Evolutionary conservation across 2,113 vertebrate species (phyloP).

Genomic region (Caretta caretta): DNA sequence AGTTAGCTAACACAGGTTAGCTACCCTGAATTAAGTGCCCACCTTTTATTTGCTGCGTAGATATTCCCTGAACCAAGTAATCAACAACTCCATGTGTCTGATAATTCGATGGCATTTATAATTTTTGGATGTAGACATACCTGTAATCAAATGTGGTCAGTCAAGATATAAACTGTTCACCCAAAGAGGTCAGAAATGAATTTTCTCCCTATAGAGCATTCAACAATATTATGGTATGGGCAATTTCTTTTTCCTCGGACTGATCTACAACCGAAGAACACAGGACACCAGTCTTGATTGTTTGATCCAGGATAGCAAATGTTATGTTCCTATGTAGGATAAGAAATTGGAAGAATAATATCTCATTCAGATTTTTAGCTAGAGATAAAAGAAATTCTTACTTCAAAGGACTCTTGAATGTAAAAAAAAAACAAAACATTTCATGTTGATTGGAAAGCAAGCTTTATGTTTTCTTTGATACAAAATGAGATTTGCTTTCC

Average conservation of each 20-base stretch:
- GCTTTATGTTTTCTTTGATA: constrained; percentile 48
- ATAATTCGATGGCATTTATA: neutral
- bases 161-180: neutral
- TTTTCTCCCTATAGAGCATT: neutral
- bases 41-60: neutral
- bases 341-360: constrained; percentile 15
- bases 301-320: constrained; percentile 37
- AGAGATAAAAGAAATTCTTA: neutral
- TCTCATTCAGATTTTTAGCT: constrained; percentile 14
- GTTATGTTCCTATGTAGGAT: constrained; percentile 22
- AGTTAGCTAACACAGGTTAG: neutral
- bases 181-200: neutral
- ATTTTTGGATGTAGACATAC: neutral
- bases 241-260: neutral
- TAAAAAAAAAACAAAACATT: constrained; percentile 4
- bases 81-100: neutral
- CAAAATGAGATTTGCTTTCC: constrained; percentile 21
- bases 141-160: neutral
- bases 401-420: constrained; percentile 2
- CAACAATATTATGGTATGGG: neutral
- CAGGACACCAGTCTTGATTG: neutral
- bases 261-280: neutral
- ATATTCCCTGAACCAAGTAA: neutral
- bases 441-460: constrained; percentile 18
- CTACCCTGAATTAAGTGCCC: neutral